Conservation (phyloP, 2,888 invertebrate species). For the Odontothrips loti region DNA sequence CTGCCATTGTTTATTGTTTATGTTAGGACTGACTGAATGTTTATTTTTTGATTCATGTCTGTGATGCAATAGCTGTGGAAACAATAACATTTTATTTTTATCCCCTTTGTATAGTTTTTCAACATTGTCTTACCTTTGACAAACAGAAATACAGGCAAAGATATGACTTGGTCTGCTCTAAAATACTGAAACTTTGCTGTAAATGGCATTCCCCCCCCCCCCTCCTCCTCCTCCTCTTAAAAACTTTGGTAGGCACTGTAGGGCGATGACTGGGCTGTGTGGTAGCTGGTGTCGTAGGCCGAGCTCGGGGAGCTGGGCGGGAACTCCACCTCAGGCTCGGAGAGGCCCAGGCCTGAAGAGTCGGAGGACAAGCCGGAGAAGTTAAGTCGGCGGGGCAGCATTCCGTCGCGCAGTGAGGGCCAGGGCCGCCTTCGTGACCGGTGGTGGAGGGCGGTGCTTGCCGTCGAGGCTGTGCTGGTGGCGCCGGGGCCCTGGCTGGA, state of each 20-base stretch:
- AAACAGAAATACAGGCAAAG: no score
- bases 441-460: no score
- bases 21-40: background rate
- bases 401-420: background rate
- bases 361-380: background rate
- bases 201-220: no score
- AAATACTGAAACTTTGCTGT: background rate
- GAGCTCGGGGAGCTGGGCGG: constrained; percentile 9
- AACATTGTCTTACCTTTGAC: no score
- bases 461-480: no score
- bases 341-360: background rate
- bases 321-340: constrained; percentile 6
- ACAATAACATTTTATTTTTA: no score
- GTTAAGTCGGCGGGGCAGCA: background rate
- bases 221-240: no score
- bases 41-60: background rate
- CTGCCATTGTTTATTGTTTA: background rate
- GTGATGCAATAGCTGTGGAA: background rate
- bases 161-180: background rate
- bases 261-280: background rate
- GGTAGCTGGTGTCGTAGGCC: constrained; percentile 8
- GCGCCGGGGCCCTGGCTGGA: no score
- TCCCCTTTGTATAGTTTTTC: no score
- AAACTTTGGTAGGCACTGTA: background rate
- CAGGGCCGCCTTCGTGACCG: background rate